Evolutionary conservation across 1,140 invertebrate genomes (phyloP), one percentile per base, ranked within the genome.

Genomic region (Drosophila mauritiana): DNA sequence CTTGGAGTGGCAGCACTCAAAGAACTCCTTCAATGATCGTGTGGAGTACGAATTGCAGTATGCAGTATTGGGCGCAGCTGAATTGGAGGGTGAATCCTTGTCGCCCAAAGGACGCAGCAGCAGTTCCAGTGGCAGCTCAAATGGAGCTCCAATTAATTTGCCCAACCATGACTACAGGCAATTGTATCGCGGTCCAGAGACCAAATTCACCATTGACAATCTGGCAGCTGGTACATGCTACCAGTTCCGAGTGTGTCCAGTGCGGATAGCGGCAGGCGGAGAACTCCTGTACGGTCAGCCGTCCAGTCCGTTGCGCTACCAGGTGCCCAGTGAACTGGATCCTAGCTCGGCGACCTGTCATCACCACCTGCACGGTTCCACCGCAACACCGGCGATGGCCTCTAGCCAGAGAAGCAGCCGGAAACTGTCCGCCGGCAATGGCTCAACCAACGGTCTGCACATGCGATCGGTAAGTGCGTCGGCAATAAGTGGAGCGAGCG

Each of bases 161-260:
- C 57, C 72, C 83, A 88, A 88, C 37, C 84, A 89, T 62, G 84
- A 89, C 31, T 83, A 84, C 51, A 49, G 82, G 52, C 92, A 97
- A 95, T 94, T 96, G 39, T 97, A 97, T 86, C 93, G 93, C 74
- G 96, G 96, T 43, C 77, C 92, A 63, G 96, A 95, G 62, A 95
- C 94, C 17, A 94, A 94, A 84, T 95, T 94, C 84, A 92, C 91
- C 54, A 91, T 97, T 76, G 94, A 95, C 69, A 94, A 95, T 81
- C 93, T 97, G 72, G 94, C 95, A 75, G 93, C 95, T 15, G 95
- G 95, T 64, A 94, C 94, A 31, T 95, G 96, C 72, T 97, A 97
- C 90, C 92, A 93, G 72, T 94, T 96, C 52, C 94, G 96, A 25
- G 96, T 97, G 15, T 96, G 95, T 92, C 95, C 95, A 2, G 94